phyloP scores from a whole-genome alignment of 2,797 vertebrate species.

The Microhierax caerulescens region DNA sequence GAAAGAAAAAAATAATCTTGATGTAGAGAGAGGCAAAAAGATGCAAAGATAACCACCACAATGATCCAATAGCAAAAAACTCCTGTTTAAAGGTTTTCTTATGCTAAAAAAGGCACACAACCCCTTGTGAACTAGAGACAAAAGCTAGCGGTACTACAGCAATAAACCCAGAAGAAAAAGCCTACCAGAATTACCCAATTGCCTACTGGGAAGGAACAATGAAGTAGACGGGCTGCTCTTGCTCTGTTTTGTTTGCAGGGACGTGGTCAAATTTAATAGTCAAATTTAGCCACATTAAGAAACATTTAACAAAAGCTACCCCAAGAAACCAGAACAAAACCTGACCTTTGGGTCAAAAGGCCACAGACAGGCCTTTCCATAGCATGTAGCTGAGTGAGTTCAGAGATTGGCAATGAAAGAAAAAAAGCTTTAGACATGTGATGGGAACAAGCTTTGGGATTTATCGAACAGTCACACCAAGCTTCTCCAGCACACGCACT shows the following conservation, averaged over 20 bases:
- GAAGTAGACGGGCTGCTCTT: constrained; percentile 66
- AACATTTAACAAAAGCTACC: constrained; percentile 76
- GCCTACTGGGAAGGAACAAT: constrained; percentile 70
- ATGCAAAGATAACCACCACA: constrained; percentile 63
- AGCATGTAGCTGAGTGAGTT: constrained; percentile 76
- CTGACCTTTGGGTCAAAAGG: constrained; percentile 76
- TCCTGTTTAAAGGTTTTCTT: constrained; percentile 60
- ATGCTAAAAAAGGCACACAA: constrained; percentile 75
- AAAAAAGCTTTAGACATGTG: constrained; percentile 66
- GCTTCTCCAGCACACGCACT: constrained; percentile 95
- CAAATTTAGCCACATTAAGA: constrained; percentile 76
- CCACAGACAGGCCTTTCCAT: constrained; percentile 71
- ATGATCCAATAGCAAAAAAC: constrained; percentile 63
- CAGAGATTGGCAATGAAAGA: constrained; percentile 79
- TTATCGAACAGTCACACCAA: constrained; percentile 99
- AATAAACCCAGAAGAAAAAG: constrained; percentile 72
- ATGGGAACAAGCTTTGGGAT: constrained; percentile 64
- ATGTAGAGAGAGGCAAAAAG: constrained; percentile 45
- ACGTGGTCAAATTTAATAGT: constrained; percentile 74
- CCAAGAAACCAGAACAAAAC: constrained; percentile 75
- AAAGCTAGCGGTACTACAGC: constrained; percentile 72
- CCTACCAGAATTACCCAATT: constrained; percentile 67
- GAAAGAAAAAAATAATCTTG: background rate
- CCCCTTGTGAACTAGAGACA: constrained; percentile 72
- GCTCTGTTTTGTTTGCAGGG: constrained; percentile 67